These are phyloP conservation scores for Florisuga fusca DNA, from an alignment of 2,797 vertebrate species.

Conservation along the genomic window DNA sequence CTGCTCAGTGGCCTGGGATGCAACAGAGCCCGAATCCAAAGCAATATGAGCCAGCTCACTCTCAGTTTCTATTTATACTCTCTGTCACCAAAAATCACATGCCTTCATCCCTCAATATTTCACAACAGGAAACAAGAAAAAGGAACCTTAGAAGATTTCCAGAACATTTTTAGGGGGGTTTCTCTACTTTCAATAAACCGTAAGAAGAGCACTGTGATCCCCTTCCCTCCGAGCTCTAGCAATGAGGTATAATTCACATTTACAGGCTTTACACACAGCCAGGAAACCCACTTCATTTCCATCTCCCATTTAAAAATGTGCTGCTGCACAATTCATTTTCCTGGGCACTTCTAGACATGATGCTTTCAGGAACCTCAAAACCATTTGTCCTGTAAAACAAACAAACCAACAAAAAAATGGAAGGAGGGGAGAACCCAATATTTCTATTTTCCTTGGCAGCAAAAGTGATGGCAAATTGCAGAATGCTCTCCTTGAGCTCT, in stretches of 20 bases:
- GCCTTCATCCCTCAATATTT: background rate
- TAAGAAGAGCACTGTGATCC: background rate
- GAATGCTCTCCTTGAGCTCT: background rate
- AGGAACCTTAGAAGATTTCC: background rate
- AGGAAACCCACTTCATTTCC: background rate
- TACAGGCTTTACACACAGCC: background rate
- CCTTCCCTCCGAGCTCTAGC: background rate
- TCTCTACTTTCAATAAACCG: background rate
- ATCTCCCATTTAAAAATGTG: background rate
- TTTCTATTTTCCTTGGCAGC: background rate
- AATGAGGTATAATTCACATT: background rate
- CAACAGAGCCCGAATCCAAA: background rate
- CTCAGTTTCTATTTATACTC: background rate
- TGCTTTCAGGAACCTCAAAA: background rate
- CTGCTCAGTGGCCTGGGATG: background rate
- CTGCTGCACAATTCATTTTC: background rate
- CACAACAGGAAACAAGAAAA: background rate
- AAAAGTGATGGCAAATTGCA: background rate
- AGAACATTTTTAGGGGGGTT: background rate
- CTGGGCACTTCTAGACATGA: background rate
- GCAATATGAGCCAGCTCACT: fast-evolving
- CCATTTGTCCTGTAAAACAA: background rate
- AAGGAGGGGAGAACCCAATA: background rate
- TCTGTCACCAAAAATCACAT: background rate
- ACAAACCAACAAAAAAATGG: background rate